Evolutionary conservation across 2,797 vertebrate genomes (phyloP), one percentile per base, ranked within the genome.

Genomic region (Danio albolineatus): DNA sequence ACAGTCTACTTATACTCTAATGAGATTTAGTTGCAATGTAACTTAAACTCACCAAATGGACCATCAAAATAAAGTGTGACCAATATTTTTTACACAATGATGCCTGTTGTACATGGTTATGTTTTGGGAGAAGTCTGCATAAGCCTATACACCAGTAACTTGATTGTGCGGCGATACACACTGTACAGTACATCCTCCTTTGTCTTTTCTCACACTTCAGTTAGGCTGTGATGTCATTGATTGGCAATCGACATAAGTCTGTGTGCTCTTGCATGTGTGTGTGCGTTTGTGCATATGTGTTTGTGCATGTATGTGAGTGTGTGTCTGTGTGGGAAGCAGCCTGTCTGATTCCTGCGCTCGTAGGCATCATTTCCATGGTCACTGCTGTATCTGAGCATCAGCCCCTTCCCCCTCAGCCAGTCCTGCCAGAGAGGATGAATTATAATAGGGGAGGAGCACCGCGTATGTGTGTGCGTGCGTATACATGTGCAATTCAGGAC

Each of bases 331-430:
- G 17, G 57, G 67, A 61, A 62, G 39, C 46, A 72, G 67, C 48
- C 17, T 39, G 9, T 56, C 39, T 75, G 19, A 44, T 64, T 75
- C 19, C 17, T 54, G 44, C 62, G 67, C 75, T 72, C 74, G 56
- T 78, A 74, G 61, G 56, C 62, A 79, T 74, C 10, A 64, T 73
- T 77, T 82, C 39, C 76, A 77, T 59, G 64, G 53, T 74, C 76
- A 78, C 76, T 46, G 10, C 51, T 64, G 17, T n/a, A 66, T 73
- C 9, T 16, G 16, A 53, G 10, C 28, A 53, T 36, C 39, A 28
- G 10, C 19, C 72, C 73, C 66, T 19, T 16, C 43, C 44, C 44
- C 44, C 67, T 38, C 76, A 74, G 43, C 21, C 49, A 53, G 5
- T 54, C 64, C 66, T 79, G 70, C 79, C 56, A 62, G 39, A 62